Base-by-base conservation (phyloP, 2,888 invertebrate species). In the Platynereis dumerilii region DNA sequence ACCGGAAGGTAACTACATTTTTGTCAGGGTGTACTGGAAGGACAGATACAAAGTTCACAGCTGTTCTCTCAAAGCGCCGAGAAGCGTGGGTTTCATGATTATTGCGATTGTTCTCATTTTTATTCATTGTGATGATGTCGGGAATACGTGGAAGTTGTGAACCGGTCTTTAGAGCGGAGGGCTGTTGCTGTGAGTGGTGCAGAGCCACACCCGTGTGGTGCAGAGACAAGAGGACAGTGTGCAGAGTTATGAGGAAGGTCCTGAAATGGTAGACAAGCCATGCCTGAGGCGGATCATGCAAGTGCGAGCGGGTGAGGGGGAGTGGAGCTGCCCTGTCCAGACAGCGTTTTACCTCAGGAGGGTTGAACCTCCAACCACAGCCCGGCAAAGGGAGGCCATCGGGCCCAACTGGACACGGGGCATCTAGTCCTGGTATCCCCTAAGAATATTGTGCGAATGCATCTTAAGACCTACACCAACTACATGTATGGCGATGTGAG, bases 341-440 rank as follows among this genome's bases (percentile, higher is more conserved):
- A 58, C 39, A n/a, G 26, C 48, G 27, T 26, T 39, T 27, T 60
- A 56, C 63, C 59, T 52, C 58, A 5, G 64, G 60, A 20, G 90
- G 90, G 76, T n/a, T n/a, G n/a, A 93, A 91, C 85, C 92, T 88
- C 94, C 94, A 95, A 77, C 94, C 95, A 74, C 97, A 98, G 78
- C 96, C 96, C 61, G 96, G 94, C 78, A 98, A 86, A 69, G 97
- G 97, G 79, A 97, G 88, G 69, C 98, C 98, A 86, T 98, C 96
- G 59, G 92, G 90, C 65, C 96, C 98, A 66, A 96, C 87, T 72
- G 98, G 98, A 87, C 98, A 98, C n/a, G 97, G 97, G 54, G 98
- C 98, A 86, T 98, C 97, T 78, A 98, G 87, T 44, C 97, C 97
- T 42, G 96, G 97, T 74, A 96, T 95, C 75, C 97, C 97, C 88